A percentile compares a stretch with the other conserved stretches of the same genome.
These are phyloP conservation scores for Dendroctonus valens DNA, from an alignment of 1,140 invertebrate species.

Conservation along the genomic window DNA sequence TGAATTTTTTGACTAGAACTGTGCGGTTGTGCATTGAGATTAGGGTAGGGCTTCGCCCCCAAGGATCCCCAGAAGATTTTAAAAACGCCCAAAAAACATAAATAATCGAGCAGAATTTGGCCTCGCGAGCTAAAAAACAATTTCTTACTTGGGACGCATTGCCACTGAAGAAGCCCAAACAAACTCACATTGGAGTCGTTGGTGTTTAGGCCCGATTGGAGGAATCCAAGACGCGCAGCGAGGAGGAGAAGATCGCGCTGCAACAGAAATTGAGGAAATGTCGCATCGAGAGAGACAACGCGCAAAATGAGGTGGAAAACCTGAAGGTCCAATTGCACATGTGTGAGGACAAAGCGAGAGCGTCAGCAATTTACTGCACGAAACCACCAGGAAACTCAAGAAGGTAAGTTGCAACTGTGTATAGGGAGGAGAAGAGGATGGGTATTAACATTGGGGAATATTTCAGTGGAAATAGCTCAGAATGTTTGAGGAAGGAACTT, in stretches of 20 bases:
- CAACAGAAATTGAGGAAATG: constrained; percentile 72
- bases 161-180: too few species aligned
- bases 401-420: constrained; percentile 58
- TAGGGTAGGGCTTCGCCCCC: too few species aligned
- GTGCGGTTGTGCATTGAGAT: too few species aligned
- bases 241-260: constrained; percentile 69
- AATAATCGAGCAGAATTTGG: too few species aligned
- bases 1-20: too few species aligned
- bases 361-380: constrained; percentile 70
- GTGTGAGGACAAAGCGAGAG: constrained; percentile 75
- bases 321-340: constrained; percentile 73
- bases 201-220: constrained; percentile 61
- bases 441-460: neutral
- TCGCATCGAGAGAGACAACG: constrained; percentile 67
- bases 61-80: too few species aligned
- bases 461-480: constrained; percentile 68
- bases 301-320: constrained; percentile 69
- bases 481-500: constrained; percentile 77
- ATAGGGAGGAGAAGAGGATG: constrained; percentile 2
- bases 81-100: too few species aligned
- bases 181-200: neutral
- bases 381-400: constrained; percentile 73
- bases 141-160: too few species aligned
- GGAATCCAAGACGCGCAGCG: constrained; percentile 63
- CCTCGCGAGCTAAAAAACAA: too few species aligned